Evolutionary conservation across 1,140 invertebrate species (phyloP), one percentile per base, ranked within the genome.

Genomic region (Coboldia fuscipes): DNA sequence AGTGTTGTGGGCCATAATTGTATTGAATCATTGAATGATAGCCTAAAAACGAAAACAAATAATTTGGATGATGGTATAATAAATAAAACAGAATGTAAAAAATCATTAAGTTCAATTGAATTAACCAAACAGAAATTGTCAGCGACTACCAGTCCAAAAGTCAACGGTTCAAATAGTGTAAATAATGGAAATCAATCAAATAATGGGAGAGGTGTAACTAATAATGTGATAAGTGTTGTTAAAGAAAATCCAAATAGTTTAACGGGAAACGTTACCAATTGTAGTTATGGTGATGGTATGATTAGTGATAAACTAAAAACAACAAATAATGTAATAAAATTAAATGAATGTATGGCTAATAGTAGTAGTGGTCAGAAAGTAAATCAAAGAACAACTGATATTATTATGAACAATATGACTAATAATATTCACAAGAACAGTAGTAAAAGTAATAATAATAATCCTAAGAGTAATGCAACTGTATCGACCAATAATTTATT

Each of bases 371-470:
- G 30, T 17, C 10, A 17, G 6, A 8, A 32, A 19, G 8, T 19
- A 6, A 20, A 19, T 32, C 4, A 15, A 32, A 32, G 4, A 5
- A 8, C 7, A 9, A 19, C 6, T 5, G 10, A 10, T 16, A 32
- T 16, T 4, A 29, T 6, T 29, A 9, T 10, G 8, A n/a, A 8
- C 7, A 32, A 18, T 32, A 16, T 32, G 8, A 17, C 30, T 15
- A 19, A 32, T 16, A 32, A 15, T 32, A 17, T 20, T 7, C 12
- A 12, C 19, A 20, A 17, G 5, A 17, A 32, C 16, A 16, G 15
- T 30, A 30, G 13, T 30, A 7, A 8, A 30, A 30, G 6, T 30
- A 32, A 32, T 32, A 32, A 32, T 19, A 32, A 32, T 16, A 20
- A 18, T 10, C 14, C 6, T 19, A 32, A 32, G 7, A 32, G 10